These are phyloP conservation scores for Caenorhabditis wallacei DNA, from an alignment of 2,888 invertebrate species.

Conservation along the genomic window DNA sequence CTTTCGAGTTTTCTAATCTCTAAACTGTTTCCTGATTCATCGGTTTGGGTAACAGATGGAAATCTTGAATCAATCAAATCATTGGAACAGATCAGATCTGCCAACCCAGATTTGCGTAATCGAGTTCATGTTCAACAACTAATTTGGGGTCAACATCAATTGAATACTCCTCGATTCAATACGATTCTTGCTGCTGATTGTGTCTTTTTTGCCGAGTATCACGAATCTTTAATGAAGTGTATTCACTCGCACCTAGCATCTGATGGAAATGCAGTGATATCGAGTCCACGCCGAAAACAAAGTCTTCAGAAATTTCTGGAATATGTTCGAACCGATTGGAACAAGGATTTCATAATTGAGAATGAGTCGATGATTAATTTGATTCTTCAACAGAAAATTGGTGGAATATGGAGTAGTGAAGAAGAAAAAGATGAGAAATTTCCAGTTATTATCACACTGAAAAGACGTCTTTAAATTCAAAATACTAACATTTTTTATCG, in stretches of 20 bases:
- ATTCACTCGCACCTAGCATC: conserved; percentile 32
- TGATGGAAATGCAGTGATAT: conserved; percentile 56
- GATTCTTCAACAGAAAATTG: conserved; percentile 30
- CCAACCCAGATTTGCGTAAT: background rate
- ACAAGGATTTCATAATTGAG: conserved; percentile 10
- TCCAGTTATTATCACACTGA: conserved; percentile 36
- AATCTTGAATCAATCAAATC: conserved; percentile 61
- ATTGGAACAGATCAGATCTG: conserved; percentile 26
- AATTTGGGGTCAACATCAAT: conserved; percentile 21
- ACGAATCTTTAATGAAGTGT: conserved; percentile 59
- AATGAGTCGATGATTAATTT: conserved; percentile 10
- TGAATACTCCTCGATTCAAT: conserved; percentile 52
- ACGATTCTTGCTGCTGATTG: conserved; percentile 73
- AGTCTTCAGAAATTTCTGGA: conserved; percentile 64
- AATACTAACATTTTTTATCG: background rate
- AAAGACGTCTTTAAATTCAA: background rate
- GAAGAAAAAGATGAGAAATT: conserved; percentile 51
- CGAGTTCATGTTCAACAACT: conserved; percentile 17
- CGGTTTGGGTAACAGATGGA: conserved; percentile 70
- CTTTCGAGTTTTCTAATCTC: conserved; percentile 58
- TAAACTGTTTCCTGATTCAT: background rate
- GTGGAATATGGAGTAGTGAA: conserved; percentile 9
- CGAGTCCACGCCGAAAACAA: conserved; percentile 69
- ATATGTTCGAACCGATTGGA: conserved; percentile 42
- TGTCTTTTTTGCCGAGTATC: conserved; percentile 70